These are phyloP conservation scores for Nibea coibor DNA, from an alignment of 2,113 vertebrate genomes.

Conservation along the genomic window DNA sequence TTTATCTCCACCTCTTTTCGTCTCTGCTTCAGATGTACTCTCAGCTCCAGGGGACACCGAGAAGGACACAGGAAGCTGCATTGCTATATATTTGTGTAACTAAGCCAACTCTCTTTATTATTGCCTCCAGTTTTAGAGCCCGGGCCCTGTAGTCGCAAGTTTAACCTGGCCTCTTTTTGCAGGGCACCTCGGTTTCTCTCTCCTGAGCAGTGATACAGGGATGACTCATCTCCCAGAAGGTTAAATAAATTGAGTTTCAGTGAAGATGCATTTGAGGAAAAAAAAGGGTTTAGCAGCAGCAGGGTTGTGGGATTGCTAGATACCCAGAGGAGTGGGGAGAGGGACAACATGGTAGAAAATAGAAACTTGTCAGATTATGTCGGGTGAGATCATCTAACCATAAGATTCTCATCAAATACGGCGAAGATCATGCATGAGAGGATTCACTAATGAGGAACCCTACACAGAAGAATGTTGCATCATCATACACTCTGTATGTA, in stretches of 20 bases:
- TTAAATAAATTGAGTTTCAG: slow-evolving; percentile 44
- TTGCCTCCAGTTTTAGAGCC: slow-evolving; percentile 8
- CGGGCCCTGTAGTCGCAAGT: not conserved
- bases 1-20: slow-evolving; percentile 13
- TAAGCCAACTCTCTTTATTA: slow-evolving; percentile 18
- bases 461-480: slow-evolving; percentile 33
- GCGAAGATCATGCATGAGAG: slow-evolving; percentile 5
- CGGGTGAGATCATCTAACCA: not conserved
- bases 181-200: slow-evolving; percentile 21
- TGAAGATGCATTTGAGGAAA: slow-evolving; percentile 26
- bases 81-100: slow-evolving; percentile 15
- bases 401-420: not conserved
- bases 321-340: not conserved
- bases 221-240: slow-evolving; percentile 66
- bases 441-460: slow-evolving; percentile 33
- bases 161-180: slow-evolving; percentile 32
- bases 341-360: not conserved
- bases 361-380: not conserved
- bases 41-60: slow-evolving; percentile 34
- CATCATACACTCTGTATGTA: not conserved
- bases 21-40: slow-evolving; percentile 7
- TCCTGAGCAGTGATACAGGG: slow-evolving; percentile 45
- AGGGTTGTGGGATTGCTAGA: slow-evolving; percentile 3
- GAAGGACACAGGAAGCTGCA: slow-evolving; percentile 36
- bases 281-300: slow-evolving; percentile 28